Conservation (phyloP, 1,140 invertebrate species). For the Globodera ellingtonae region DNA sequence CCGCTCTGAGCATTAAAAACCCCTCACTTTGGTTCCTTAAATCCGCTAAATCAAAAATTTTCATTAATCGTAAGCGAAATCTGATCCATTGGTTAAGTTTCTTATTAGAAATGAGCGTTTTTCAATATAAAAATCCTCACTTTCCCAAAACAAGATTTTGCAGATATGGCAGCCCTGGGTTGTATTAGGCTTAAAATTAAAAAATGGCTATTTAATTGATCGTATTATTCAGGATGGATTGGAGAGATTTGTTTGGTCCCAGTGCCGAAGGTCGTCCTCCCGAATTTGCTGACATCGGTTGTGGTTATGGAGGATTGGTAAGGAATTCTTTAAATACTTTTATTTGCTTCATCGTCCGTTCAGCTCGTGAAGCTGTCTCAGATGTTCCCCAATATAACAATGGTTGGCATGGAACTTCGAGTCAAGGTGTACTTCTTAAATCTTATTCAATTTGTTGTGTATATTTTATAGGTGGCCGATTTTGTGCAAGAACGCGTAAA, state of each 20-base stretch:
- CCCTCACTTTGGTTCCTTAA: too few species aligned
- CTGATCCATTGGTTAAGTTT: too few species aligned
- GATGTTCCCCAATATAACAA: conserved; percentile 80
- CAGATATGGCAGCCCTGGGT: too few species aligned
- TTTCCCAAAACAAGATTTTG: neutral
- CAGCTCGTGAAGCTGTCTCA: conserved; percentile 11
- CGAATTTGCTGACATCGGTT: conserved; percentile 94
- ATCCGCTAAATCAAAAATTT: too few species aligned
- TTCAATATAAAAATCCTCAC: conserved; percentile 11
- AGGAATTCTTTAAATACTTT: conserved; percentile 70
- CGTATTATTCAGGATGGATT: conserved; percentile 75
- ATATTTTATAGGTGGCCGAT: conserved; percentile 76
- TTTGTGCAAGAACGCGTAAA: conserved; percentile 93
- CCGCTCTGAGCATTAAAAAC: too few species aligned
- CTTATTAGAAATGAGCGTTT: neutral
- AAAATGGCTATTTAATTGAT: neutral
- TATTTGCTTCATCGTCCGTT: conserved; percentile 65
- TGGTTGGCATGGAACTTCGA: conserved; percentile 95
- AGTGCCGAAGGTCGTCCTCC: conserved; percentile 71
- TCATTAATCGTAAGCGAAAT: too few species aligned
- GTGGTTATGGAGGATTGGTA: conserved; percentile 87
- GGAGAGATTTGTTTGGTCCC: conserved; percentile 77
- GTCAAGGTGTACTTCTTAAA: conserved; percentile 74
- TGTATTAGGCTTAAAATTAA: too few species aligned
- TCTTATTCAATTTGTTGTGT: conserved; percentile 32